These are phyloP conservation scores for Parnassius mnemosyne DNA, from an alignment of 2,888 invertebrate species.

Conservation along the genomic window DNA sequence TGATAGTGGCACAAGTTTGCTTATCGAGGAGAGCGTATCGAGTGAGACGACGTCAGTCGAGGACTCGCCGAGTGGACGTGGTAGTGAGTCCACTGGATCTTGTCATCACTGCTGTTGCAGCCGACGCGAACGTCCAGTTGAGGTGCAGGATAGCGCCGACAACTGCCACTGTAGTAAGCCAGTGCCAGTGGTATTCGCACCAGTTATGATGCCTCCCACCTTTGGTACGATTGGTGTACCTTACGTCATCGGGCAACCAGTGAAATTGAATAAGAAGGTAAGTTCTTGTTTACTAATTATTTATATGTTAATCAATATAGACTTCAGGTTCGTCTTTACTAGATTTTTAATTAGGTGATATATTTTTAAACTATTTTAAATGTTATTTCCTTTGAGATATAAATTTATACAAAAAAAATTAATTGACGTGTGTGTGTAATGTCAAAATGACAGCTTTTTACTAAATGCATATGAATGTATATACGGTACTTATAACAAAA, in stretches of 20 bases:
- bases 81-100: background rate
- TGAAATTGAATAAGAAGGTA: constrained; percentile 58
- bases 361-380: too few species aligned
- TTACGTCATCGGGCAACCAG: constrained; percentile 54
- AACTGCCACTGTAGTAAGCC: constrained; percentile 30
- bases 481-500: too few species aligned
- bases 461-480: too few species aligned
- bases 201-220: constrained; percentile 68
- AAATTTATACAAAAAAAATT: too few species aligned
- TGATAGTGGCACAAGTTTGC: constrained; percentile 23
- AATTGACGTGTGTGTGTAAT: too few species aligned
- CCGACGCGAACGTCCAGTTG: constrained; percentile 41
- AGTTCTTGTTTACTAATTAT: constrained; percentile 27
- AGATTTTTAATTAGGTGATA: too few species aligned
- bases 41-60: constrained; percentile 26
- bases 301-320: too few species aligned
- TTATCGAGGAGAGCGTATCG: constrained; percentile 24
- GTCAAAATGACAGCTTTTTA: too few species aligned
- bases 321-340: too few species aligned
- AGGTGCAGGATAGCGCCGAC: constrained; percentile 22
- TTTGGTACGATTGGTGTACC: constrained; percentile 59
- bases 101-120: constrained; percentile 55
- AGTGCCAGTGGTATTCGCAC: constrained; percentile 68
- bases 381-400: too few species aligned
- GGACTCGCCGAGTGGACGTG: constrained; percentile 13